These are phyloP conservation scores for Menidia beryllina DNA, from an alignment of 2,113 vertebrate genomes.

Conservation along the genomic window DNA sequence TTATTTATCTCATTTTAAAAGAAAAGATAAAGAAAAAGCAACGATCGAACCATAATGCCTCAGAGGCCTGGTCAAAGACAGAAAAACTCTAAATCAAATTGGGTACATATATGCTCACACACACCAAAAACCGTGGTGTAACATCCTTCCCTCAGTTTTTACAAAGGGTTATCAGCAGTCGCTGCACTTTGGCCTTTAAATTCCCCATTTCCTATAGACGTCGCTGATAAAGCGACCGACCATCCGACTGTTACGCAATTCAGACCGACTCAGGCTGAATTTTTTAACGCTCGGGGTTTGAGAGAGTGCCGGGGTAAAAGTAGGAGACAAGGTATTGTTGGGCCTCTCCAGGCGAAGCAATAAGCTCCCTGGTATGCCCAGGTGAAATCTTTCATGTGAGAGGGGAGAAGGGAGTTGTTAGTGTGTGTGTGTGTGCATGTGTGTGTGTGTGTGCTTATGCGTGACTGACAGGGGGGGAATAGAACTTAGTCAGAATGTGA, in stretches of 20 bases:
- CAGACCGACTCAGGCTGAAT: slow-evolving; percentile 34
- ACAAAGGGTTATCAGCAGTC: neutral
- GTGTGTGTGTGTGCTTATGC: neutral
- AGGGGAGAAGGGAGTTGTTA: slow-evolving; percentile 23
- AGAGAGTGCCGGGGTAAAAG: slow-evolving; percentile 31
- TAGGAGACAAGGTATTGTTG: slow-evolving; percentile 31
- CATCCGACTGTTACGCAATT: slow-evolving; percentile 38
- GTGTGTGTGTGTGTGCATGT: neutral
- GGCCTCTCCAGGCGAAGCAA: slow-evolving; percentile 45
- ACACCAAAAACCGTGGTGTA: neutral
- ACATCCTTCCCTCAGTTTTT: neutral
- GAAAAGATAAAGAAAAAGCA: slow-evolving; percentile 45
- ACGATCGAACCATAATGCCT: slow-evolving; percentile 50
- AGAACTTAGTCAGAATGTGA: slow-evolving; percentile 11
- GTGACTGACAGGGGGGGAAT: neutral
- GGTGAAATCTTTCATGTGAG: slow-evolving; percentile 64
- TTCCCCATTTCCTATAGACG: slow-evolving; percentile 12
- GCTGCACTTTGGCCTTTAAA: slow-evolving; percentile 12
- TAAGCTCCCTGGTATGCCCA: slow-evolving; percentile 49
- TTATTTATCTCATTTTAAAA: slow-evolving; percentile 42
- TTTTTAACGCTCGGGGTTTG: slow-evolving; percentile 43
- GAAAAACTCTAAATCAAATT: slow-evolving; percentile 65
- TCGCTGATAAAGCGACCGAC: slow-evolving; percentile 3
- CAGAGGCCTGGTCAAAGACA: slow-evolving; percentile 79
- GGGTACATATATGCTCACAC: neutral